Base-by-base conservation (phyloP, 2,888 invertebrate species). In the Phragmatobia fuliginosa region DNA sequence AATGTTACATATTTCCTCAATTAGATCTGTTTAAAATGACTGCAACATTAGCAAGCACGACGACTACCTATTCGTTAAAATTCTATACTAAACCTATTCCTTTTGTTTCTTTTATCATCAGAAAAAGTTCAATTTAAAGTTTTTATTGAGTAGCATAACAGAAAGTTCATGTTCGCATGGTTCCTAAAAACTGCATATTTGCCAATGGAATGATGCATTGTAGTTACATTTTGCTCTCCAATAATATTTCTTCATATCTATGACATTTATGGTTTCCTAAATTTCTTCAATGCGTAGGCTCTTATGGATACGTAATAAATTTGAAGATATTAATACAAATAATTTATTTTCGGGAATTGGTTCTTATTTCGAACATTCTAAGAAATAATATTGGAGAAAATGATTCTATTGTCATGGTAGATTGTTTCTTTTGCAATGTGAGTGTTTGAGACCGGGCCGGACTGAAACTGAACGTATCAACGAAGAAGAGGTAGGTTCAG, bases 331-430 rank as follows among this genome's bases (percentile, higher is more conserved):
- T 49, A 25, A 52, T 49, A 49, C 21, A 7, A 49, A n/a, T 25
- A 28, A 16, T 6, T 28, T 16, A 6, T 2, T 56, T 16, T 56
- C 14, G 56, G 7, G 5, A 28, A 28, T 16, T 28, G 0, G 16
- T 56, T 56, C 28, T 28, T 3, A 45, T 28, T 56, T 21, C 2
- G 45, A 38, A 31, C 33, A 21, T 61, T 62, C 4, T 38, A 62
- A 90, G 90, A 86, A 94, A 94, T 94, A 93, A 86, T 93, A 94
- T 94, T 95, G 94, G 94, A 94, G 94, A 88, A 83, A 87, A 87
- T 83, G 82, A 90, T 89, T 94, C 95, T 95, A 94, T 94, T 94
- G 95, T 95, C 94, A 95, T 95, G 95, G 93, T 95, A 95, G 94
- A 94, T 93, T 95, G 94, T 94, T 91, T 92, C 93, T 94, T 94